Evolutionary conservation across 64 coral and sea anemone species (phyloP), one percentile per base, ranked within the genome.

Genomic region (Actinia tenebrosa): DNA sequence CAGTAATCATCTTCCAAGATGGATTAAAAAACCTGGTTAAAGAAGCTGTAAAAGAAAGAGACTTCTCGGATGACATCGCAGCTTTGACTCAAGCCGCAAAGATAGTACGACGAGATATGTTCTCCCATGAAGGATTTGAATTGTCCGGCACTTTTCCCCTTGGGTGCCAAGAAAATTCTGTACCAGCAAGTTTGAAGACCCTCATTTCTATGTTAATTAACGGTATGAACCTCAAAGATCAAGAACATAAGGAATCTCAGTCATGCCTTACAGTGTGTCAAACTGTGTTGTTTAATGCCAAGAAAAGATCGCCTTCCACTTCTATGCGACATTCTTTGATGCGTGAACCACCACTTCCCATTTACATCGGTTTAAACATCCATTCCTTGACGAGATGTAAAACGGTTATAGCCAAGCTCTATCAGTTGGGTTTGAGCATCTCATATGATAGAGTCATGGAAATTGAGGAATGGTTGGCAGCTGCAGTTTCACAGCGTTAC

Each of bases 151-250:
- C 14, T 27, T 94, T 94, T 77, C 68, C 86, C 79, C 15, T 53
- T 13, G 89, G 80, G 23, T 88, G 85, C 46, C 88, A 84, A 16
- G 50, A 56, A 23, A n/a, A 64, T 20, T 84, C 45, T 15, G 26
- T 90, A 23, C 92, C 88, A 44, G 46, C 80, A 63, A 90, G 85
- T 63, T 59, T 89, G 7, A 87, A 19, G 54, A 43, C 50, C 53
- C n/a, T 94, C 6, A 17, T 94, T 42, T 71, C 88, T 83, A 87
- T 94, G 78, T 77, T 94, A 59, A 56, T 94, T 3, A 61, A 87
- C 87, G 88, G 85, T 19, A 10, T 94, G 23, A 59, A 89, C 26
- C 86, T 91, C 44, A 43, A 84, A 26, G 79, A 86, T 54, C 68
- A 78, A 87, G 85, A 75, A 30, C 16, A 83, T 10, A 46, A 58